Evolutionary conservation across 2,888 invertebrate species (phyloP), one percentile per base, ranked within the genome.

Genomic region (Glaucopsyche alexis): DNA sequence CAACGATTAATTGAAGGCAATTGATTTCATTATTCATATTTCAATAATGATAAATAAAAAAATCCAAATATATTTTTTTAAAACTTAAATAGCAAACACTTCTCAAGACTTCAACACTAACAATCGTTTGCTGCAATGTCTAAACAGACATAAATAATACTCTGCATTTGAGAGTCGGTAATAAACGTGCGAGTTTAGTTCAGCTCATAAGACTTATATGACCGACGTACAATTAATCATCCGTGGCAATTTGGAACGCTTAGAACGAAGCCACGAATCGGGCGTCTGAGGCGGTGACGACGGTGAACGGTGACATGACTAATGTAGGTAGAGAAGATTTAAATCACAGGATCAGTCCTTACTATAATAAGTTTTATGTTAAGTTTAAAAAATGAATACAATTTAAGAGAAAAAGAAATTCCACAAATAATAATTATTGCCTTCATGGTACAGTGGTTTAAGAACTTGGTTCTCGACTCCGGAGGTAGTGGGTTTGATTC

Each of bases 161-260:
- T 38, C 13, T 38, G 29, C 38, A 29, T 60, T 60, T 7, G 14
- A 29, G 29, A 60, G 50, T 50, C 50, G 50, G 60, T 6, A 29
- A 60, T 60, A 60, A 60, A 60, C 60, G 60, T 60, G 19, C 19
- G 55, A 60, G 60, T 55, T 55, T 19, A 60, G 19, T 60, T 55
- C 19, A 55, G 55, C 19, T 55, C 52, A 55, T 6, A 13, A 55
- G 55, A 38, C 38, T 29, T 38, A 60, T 38, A 60, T 60, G 38
- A 60, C 60, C 29, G 38, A 60, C 60, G 13, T 60, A 38, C 38
- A 60, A 60, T 60, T 38, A 60, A 60, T 60, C 60, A 60, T 60
- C 29, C 38, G 60, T 38, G 60, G 60, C 60, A 60, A 11, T 38
- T 60, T 13, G 60, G 19, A 29, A 60, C 19, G 29, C 60, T 60